Evolutionary conservation across 2,888 invertebrate genomes (phyloP), one percentile per base, ranked within the genome.

Genomic region (Chloromyia formosa): DNA sequence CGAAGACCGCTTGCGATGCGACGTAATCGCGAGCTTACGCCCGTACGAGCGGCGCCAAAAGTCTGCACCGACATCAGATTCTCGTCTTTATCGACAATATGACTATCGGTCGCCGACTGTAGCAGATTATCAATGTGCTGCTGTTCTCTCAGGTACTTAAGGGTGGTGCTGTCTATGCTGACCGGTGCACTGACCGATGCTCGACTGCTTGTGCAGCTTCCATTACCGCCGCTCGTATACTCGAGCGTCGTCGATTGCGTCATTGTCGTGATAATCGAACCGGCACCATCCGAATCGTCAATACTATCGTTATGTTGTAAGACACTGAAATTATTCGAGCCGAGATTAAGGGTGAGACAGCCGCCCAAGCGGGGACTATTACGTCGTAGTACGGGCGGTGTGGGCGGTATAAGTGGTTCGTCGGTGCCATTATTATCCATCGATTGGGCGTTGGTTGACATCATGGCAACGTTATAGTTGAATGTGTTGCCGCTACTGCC

Each of bases 1-100:
- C 90, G 90, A 78, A 92, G 86, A 75, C 92, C 92, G 82, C 90
- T 90, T 77, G 91, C 91, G 79, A 92, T 88, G 81, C 87, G 90
- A 83, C 86, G 88, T 83, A 79, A 74, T 12, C 73, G 58, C 20
- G 71, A 66, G 12, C 66, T 35, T 42, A 71, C 56, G n/a, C 22
- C 16, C 9, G 54, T 10, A 9, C 9, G 27, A 1, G 27, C 1
- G 14, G 1, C 27, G 23, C 14, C 35, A 3, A 9, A 16, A 18
- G 69, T n/a, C 35, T 10, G 10, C 1, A 7, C 18, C 1, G 23
- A 16, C 10, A 14, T n/a, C 40, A 16, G 49, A 12, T 2, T n/a
- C 14, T 23, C 54, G 16, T 35, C 54, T 4, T 54, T 14, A 20
- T 40, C 23, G 10, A 4, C 23, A 3, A 4, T 9, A 2, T 2